Percentiles rank a stretch among this genome's conserved stretches.
Conservation (phyloP, 2,888 invertebrate genomes). For the Nesidiocoris tenuis region DNA sequence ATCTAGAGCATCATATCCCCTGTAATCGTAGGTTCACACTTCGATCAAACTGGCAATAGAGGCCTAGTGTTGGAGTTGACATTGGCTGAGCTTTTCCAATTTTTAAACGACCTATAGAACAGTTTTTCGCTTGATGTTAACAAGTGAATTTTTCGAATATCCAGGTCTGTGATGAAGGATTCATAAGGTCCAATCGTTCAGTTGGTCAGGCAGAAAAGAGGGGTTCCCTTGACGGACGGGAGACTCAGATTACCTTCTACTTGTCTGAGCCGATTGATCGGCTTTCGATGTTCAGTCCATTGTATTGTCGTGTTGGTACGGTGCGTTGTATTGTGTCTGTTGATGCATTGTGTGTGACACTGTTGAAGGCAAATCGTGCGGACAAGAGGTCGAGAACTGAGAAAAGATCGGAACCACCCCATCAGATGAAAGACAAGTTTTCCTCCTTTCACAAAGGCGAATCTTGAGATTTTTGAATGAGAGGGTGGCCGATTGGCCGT, state of each 20-base stretch:
- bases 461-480: background rate
- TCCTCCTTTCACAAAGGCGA: background rate
- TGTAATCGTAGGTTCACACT: no score
- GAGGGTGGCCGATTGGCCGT: background rate
- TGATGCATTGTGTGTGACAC: slow-evolving; percentile 13
- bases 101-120: no score
- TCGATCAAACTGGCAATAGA: no score
- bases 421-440: background rate
- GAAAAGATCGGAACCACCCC: background rate
- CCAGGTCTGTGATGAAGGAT: background rate
- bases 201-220: background rate
- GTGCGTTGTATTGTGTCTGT: background rate
- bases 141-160: background rate
- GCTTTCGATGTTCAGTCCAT: background rate
- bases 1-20: no score
- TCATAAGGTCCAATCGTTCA: background rate
- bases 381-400: slow-evolving; percentile 16
- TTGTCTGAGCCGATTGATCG: slow-evolving; percentile 39
- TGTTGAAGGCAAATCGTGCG: slow-evolving; percentile 33
- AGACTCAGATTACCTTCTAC: slow-evolving; percentile 31
- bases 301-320: background rate
- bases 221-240: background rate
- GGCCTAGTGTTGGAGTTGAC: no score
- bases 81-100: no score
- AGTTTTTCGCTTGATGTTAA: no score